Conservation (phyloP, 2,888 invertebrate genomes). For the Scrobipalpa costella region DNA sequence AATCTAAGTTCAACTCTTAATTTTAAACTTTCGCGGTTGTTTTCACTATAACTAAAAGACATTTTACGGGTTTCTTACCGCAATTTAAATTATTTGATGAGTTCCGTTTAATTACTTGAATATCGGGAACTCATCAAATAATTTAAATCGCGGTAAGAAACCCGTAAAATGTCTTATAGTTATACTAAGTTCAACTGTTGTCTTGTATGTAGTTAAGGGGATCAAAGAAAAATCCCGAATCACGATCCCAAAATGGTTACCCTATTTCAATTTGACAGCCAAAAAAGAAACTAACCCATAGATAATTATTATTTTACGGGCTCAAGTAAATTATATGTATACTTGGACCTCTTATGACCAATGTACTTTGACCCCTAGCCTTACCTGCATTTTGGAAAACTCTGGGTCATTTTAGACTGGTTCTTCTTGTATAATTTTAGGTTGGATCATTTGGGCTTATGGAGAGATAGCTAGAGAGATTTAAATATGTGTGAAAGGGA, state of each 20-base stretch:
- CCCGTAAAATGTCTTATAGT: too few relatives aligned
- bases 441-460: slow-evolving; percentile 22
- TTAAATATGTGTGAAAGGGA: slow-evolving; percentile 22
- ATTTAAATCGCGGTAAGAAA: too few relatives aligned
- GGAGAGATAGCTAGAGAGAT: slow-evolving; percentile 15
- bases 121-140: too few relatives aligned
- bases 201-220: too few relatives aligned
- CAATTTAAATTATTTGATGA: too few relatives aligned
- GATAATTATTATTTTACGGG: slow-evolving; percentile 36
- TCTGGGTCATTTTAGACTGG: neutral
- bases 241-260: slow-evolving; percentile 5
- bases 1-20: too few relatives aligned
- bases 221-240: neutral
- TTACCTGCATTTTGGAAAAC: neutral
- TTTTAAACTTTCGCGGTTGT: too few relatives aligned
- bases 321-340: slow-evolving; percentile 34
- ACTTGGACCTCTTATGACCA: slow-evolving; percentile 14
- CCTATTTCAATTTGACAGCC: slow-evolving; percentile 30
- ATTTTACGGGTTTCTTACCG: too few relatives aligned
- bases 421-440: slow-evolving; percentile 11
- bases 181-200: too few relatives aligned
- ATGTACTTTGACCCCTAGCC: slow-evolving; percentile 1
- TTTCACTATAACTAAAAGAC: too few relatives aligned
- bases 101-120: too few relatives aligned
- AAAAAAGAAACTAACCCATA: slow-evolving; percentile 30